Evolutionary conservation across 2,888 invertebrate genomes (phyloP), one percentile per base, ranked within the genome.

Genomic region (Andrena dorsata): DNA sequence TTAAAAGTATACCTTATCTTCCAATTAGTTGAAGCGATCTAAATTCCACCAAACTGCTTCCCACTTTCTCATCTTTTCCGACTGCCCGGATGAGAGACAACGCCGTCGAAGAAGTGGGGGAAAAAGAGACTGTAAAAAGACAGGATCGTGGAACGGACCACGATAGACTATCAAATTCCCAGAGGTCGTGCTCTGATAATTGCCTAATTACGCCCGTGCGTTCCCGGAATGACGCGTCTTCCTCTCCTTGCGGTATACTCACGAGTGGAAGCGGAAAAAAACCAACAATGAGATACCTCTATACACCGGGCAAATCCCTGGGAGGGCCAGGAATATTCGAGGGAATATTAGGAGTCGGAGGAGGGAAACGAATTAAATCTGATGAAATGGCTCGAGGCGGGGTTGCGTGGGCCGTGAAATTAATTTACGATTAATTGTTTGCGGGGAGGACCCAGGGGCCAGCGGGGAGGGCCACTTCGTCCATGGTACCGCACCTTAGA

Each of bases 361-460:
- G 63, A 8, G 64, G 70, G 58, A 51, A 60, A 68, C 73, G 83
- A 72, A 77, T 85, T 77, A 80, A 86, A 85, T 83, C 60, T 26
- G 69, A 58, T 30, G 28, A 28, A 65, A 51, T 32, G 53, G 69
- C 53, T 66, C 56, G 63, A 32, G 76, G 76, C 66, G 53, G 28
- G 66, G 66, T 23, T 49, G 73, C 77, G 61, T 58, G 47, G 74
- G 23, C 80, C 69, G 72, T 63, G 73, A 86, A 84, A 86, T 86
- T 77, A 78, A 86, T 84, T 86, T 80, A 79, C 64, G 71, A 82
- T 86, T 86, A 86, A 86, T 86, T 86, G 76, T 64, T 58, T 65
- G 32, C 47, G 58, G 53, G 53, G 26, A 56, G 26, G 35, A 56
- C 56, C 28, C 47, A 2, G 32, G 28, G 70, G 16, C 20, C 16